Base-by-base conservation (phyloP, 2,888 invertebrate genomes). In the Ophion ventricosus region DNA sequence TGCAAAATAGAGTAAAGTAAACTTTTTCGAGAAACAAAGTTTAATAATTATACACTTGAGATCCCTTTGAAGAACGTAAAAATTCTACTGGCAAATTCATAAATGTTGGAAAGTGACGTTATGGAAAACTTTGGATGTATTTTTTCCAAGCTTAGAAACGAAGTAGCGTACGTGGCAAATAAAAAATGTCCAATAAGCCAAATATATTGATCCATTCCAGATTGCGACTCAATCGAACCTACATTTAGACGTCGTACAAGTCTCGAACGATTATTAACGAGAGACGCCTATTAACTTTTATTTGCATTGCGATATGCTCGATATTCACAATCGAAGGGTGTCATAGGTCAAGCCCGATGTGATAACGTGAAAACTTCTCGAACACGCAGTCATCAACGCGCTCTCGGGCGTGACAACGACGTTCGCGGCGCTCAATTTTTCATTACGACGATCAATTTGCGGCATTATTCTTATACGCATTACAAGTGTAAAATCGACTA, bases 331-430 rank as follows among this genome's bases (percentile, higher is more conserved):
- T 81, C 85, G 75, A 75, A 20, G 72, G 23, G 88, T 91, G 92
- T 92, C 93, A 92, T 89, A 92, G 93, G 93, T 93, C 92, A 91
- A 89, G 73, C 87, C 49, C 87, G 90, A 92, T 91, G 91, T 91
- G 92, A 93, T 93, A 92, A 17, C 87, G 87, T 85, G 82, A 84
- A 63, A 85, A 88, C 87, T 88, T 87, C 87, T 82, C 74, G 88
- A 88, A 87, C 86, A 88, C 90, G 88, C 92, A 93, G 92, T 92
- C 88, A 87, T 86, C 87, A 88, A 86, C 89, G 89, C 88, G 90
- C 90, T 90, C 91, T 89, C 85, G 88, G 87, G 74, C 87, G 88
- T 88, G 88, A 88, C 88, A 86, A 82, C 84, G 82, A 81, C 83
- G 83, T 70, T 84, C 69, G 43, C 54, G 14, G 43, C 43, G 49